These are phyloP conservation scores for Dicranocentrus wangi DNA, from an alignment of 2,888 invertebrate genomes.

Conservation along the genomic window DNA sequence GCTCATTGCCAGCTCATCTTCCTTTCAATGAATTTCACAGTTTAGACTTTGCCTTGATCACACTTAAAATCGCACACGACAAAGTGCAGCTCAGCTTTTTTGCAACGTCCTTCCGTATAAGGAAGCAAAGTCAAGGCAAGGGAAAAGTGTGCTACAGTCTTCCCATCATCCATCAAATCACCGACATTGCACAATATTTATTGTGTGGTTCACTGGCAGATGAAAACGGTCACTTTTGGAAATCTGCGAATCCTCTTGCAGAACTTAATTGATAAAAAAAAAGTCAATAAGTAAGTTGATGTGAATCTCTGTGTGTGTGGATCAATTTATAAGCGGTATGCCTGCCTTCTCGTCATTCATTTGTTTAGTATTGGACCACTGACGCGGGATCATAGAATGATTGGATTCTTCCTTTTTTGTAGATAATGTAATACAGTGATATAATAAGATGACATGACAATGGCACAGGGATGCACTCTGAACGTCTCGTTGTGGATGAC, in stretches of 20 bases:
- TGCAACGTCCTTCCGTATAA: constrained; percentile 28
- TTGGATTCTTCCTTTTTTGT: constrained; percentile 24
- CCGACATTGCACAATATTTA: not conserved
- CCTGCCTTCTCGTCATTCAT: not conserved
- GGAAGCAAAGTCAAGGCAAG: constrained; percentile 42
- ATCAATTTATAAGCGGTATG: too few relatives aligned
- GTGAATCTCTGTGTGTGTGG: not conserved
- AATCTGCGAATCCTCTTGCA: not conserved
- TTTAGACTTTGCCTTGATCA: too few relatives aligned
- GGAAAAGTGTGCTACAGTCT: not conserved
- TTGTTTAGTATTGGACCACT: not conserved
- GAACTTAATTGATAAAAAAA: not conserved
- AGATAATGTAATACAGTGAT: not conserved
- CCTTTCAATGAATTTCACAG: too few relatives aligned
- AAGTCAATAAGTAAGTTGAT: not conserved
- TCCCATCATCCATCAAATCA: not conserved
- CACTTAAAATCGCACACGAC: too few relatives aligned
- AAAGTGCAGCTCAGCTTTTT: too few relatives aligned
- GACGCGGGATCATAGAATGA: not conserved
- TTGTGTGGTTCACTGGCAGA: not conserved
- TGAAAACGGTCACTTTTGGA: not conserved
- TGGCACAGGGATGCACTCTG: not conserved
- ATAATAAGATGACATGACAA: not conserved
- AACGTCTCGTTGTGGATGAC: not conserved
- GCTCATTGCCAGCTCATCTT: too few relatives aligned